Evolutionary conservation across 2,888 invertebrate genomes (phyloP), one percentile per base, ranked within the genome.

Genomic region (Hypolimnas misippus): DNA sequence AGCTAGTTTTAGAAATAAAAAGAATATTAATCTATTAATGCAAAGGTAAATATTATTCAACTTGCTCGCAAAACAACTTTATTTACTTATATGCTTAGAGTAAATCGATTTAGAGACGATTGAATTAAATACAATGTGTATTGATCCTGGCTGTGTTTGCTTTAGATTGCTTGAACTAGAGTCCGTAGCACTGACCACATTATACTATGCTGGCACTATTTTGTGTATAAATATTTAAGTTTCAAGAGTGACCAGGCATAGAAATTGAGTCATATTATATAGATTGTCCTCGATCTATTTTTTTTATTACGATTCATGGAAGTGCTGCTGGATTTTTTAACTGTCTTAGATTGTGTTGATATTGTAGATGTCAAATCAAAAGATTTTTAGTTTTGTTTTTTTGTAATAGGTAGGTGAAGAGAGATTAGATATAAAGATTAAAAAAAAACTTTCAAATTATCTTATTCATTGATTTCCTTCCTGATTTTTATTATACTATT

Each of bases 111-210:
- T 5, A n/a, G 7, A 19, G 14, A n/a, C 25, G 14, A 29, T 29
- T 14, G 14, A 29, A 49, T 49, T 29, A 25, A 49, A 14, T 29
- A 49, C 49, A 49, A 25, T 49, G 7, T 49, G 14, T 49, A 49
- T 49, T 25, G 29, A 49, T 49, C 29, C 49, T 29, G 49, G 14
- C 14, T 49, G 7, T 29, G 25, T 49, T 49, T 49, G 25, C 49
- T 49, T 49, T 29, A 6, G 14, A 14, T 7, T 25, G 25, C 4
- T 46, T 12, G 29, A 3, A 49, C 49, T 29, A 2, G 8, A 14
- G 49, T 19, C 29, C 7, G 29, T 25, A 49, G 29, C 14, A 14
- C 1, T 29, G 29, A 49, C 25, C 29, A 14, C 14, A 49, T 29
- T 29, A 14, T 49, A 29, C 14, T 29, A 29, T 8, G 25, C 29